A percentile compares a stretch with the other conserved stretches of the same genome.
Evolutionary conservation across 2,888 invertebrate genomes (phyloP).

Genomic region (Latrodectus elegans): DNA sequence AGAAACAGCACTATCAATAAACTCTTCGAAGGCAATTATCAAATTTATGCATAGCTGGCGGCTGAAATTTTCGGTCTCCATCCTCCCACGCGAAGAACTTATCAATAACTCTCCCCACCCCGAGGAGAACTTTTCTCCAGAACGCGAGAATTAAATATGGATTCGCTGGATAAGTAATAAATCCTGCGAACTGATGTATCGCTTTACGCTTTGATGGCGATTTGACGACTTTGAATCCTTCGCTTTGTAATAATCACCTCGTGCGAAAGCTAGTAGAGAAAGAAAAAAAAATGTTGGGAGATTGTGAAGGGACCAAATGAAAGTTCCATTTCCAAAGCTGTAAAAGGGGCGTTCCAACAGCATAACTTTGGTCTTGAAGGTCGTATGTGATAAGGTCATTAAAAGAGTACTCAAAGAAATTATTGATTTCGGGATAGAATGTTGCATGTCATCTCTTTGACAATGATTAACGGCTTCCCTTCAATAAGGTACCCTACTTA

Average conservation of each 20-base stretch:
- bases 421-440: constrained; percentile 66
- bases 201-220: constrained; percentile 50
- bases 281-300: constrained; percentile 8
- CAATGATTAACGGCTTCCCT: constrained; percentile 47
- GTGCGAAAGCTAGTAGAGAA: not conserved
- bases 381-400: constrained; percentile 44
- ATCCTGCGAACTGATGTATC: constrained; percentile 38
- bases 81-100: constrained; percentile 21
- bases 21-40: no score
- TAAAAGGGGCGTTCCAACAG: constrained; percentile 36
- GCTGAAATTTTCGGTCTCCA: not conserved
- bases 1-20: no score
- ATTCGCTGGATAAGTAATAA: constrained; percentile 57
- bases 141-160: constrained; percentile 43
- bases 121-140: constrained; percentile 6
- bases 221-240: constrained; percentile 46
- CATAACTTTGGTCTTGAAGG: constrained; percentile 33
- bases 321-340: constrained; percentile 14
- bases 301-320: constrained; percentile 14
- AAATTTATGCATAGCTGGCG: no score
- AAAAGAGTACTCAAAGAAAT: constrained; percentile 47
- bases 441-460: constrained; percentile 40
- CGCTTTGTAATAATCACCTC: constrained; percentile 50
- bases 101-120: constrained; percentile 41
- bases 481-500: constrained; percentile 40